phyloP scores from a whole-genome alignment of 2,888 invertebrate genomes.

The Temnothorax unifasciatus region DNA sequence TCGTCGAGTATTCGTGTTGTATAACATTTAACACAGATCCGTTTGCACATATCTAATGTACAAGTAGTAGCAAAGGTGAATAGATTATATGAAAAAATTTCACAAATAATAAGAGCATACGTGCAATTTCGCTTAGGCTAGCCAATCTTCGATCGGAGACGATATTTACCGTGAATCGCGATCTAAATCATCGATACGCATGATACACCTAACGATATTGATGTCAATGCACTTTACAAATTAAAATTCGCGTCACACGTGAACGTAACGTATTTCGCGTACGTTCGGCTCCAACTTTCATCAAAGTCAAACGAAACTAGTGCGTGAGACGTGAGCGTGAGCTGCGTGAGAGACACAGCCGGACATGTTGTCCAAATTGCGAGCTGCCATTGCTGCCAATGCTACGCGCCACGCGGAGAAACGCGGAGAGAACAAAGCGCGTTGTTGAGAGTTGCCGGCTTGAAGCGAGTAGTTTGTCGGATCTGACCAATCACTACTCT shows the following conservation, averaged over 20 bases:
- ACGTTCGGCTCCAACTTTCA: slow-evolving; percentile 30
- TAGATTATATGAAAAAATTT: slow-evolving; percentile 26
- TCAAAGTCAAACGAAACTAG: slow-evolving; percentile 61
- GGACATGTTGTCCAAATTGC: slow-evolving; percentile 73
- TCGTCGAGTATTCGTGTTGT: neutral
- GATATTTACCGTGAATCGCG: slow-evolving; percentile 58
- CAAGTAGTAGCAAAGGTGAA: neutral
- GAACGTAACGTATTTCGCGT: slow-evolving; percentile 42
- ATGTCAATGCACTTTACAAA: slow-evolving; percentile 2
- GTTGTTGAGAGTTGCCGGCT: no score
- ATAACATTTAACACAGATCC: neutral
- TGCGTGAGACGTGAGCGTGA: no score
- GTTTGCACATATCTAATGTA: neutral
- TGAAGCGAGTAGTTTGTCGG: no score
- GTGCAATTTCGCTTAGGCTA: slow-evolving; percentile 11
- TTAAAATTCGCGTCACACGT: neutral
- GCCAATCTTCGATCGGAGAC: neutral
- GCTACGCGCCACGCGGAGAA: no score
- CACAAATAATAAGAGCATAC: neutral
- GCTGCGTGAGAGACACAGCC: slow-evolving; percentile 59
- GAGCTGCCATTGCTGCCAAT: slow-evolving; percentile 68
- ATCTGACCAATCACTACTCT: no score
- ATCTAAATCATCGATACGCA: slow-evolving; percentile 66
- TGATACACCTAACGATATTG: slow-evolving; percentile 31
- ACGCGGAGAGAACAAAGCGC: no score